These are phyloP conservation scores for Habrosyne pyritoides DNA, from an alignment of 2,888 invertebrate species.

Conservation along the genomic window DNA sequence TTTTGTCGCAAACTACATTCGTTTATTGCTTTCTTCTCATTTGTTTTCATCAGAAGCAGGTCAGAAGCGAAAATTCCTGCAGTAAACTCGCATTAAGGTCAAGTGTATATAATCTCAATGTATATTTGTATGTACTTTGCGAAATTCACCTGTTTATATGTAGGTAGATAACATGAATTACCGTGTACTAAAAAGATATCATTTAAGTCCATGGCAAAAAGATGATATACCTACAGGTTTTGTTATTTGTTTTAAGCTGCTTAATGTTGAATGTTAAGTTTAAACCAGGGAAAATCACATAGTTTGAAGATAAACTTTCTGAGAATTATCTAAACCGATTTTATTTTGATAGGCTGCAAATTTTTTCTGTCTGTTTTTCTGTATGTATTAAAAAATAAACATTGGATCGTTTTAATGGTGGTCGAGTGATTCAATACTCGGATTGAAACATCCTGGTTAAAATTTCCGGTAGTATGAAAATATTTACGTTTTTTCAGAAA, in stretches of 20 bases:
- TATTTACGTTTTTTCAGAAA: no score
- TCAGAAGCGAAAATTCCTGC: conserved; percentile 5
- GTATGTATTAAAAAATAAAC: no score
- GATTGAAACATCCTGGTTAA: no score
- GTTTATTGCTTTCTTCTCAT: background rate
- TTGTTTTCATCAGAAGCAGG: background rate
- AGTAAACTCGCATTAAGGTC: conserved; percentile 18
- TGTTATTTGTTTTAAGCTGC: background rate
- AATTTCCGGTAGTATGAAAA: no score
- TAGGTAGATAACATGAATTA: conserved; percentile 13
- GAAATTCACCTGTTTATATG: conserved; percentile 14
- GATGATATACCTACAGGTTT: background rate
- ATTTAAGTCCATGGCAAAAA: background rate
- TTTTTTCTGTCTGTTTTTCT: no score
- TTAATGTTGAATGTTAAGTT: background rate
- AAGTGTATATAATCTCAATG: conserved; percentile 19
- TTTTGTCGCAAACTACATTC: no score
- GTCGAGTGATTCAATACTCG: no score
- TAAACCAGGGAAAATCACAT: no score
- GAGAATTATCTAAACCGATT: no score
- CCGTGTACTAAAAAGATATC: conserved; percentile 12
- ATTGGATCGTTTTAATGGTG: no score
- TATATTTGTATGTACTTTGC: conserved; percentile 24
- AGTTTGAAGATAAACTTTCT: no score
- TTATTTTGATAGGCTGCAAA: no score